Evolutionary conservation across 2,113 vertebrate species (phyloP).

Genomic region (Phrynosoma blainvillii): DNA sequence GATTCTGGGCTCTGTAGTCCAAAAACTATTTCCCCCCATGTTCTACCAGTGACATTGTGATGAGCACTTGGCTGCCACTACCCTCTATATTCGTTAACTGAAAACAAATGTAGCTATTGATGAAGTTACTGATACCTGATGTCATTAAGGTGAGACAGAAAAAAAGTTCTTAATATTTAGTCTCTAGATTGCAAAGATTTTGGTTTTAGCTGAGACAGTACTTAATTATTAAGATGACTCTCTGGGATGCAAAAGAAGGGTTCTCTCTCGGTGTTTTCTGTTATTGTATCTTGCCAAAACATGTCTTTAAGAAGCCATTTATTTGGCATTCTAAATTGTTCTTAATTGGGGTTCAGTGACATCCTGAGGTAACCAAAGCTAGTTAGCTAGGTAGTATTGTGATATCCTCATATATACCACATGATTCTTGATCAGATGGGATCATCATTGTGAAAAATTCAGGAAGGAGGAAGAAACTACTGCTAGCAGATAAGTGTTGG

Average conservation of each 20-base stretch:
- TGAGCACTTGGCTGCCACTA: background rate
- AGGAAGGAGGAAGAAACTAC: background rate
- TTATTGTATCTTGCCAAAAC: too few species aligned
- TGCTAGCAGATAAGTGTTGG: background rate
- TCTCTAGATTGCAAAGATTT: too few species aligned
- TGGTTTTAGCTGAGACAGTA: background rate
- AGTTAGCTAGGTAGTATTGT: background rate
- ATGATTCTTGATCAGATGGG: background rate
- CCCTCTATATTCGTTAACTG: background rate
- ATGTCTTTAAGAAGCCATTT: background rate
- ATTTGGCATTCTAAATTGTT: background rate
- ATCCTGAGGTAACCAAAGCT: background rate
- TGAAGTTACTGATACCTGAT: background rate
- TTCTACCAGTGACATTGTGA: background rate
- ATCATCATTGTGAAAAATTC: background rate
- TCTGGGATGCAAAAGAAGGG: background rate
- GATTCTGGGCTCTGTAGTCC: too few species aligned
- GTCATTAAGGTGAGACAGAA: too few species aligned
- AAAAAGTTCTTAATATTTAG: too few species aligned
- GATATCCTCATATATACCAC: background rate
- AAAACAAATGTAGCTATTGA: background rate
- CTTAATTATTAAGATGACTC: too few species aligned
- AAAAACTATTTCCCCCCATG: too few species aligned
- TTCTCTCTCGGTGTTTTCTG: background rate
- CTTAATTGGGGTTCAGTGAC: background rate